Base-by-base conservation (phyloP, 2,888 invertebrate genomes). In the Cantharis lateralis region DNA sequence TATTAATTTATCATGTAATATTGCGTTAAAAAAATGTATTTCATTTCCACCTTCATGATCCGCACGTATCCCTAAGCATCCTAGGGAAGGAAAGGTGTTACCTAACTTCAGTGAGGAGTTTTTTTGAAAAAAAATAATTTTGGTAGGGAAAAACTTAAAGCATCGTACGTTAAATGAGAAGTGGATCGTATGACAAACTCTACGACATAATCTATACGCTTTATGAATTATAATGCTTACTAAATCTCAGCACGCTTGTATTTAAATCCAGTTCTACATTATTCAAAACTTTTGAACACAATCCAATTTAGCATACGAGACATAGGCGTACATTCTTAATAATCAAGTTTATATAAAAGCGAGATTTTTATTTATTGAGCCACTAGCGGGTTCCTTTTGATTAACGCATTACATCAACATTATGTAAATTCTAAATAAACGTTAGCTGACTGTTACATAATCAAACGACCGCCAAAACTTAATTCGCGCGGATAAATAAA, bases 251-350 rank as follows among this genome's bases (percentile, higher is more conserved):
- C 78, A 73, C 79, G 76, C 76, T 77, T 77, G 77, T 77, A 75
- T 77, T 79, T 74, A 79, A 79, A 76, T 79, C 75, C 74, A 79
- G 76, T 77, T 79, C 71, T 74, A 77, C 75, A 73, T 78, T 75
- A 79, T 77, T 77, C 76, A 77, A 77, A 78, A 79, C 75, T 73
- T 77, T 75, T 61, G 70, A 75, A 73, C 78, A 73, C 78, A 77
- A 77, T 72, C 77, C 77, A 78, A 79, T 79, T 79, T 78, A 79
- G 77, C 77, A 78, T 79, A 79, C 79, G 77, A 79, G 79, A 79
- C 78, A 79, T 79, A 79, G 79, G 79, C 78, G 79, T 79, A 77
- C 78, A 79, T 78, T 77, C 75, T 79, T 79, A 79, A 79, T 75
- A 79, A 79, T 66, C 66, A 68, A 72, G 68, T 72, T 75, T 75